phyloP scores from a whole-genome alignment of 30 jellyfish, hydroid and myxozoan species.

The Turritopsis dohrnii region DNA sequence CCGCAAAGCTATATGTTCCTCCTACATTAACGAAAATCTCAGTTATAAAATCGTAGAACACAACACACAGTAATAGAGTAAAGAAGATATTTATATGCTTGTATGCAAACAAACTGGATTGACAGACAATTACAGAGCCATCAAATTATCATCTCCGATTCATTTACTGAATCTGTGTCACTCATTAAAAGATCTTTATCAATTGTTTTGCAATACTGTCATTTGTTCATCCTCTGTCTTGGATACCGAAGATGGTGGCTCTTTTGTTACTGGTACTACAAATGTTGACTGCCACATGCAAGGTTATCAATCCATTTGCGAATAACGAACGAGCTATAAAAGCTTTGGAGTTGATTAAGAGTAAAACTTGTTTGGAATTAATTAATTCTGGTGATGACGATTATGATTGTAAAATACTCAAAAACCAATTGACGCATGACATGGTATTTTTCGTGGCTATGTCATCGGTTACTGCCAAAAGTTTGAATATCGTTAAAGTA shows the following conservation, averaged over 20 bases:
- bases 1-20: background rate
- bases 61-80: background rate
- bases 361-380: conserved; percentile 53
- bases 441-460: conserved; percentile 66
- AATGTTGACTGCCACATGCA: background rate
- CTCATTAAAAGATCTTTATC: background rate
- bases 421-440: conserved; percentile 33
- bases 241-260: background rate
- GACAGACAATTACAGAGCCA: background rate
- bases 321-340: conserved; percentile 31
- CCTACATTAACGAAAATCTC: background rate
- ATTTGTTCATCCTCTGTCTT: background rate
- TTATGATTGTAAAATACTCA: conserved; percentile 54
- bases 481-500: background rate
- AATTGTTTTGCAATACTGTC: too few relatives aligned
- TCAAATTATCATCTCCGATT: background rate
- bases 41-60: background rate
- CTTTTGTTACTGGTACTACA: background rate
- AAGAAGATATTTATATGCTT: background rate
- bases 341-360: conserved; percentile 58
- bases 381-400: conserved; percentile 62
- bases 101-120: too few relatives aligned
- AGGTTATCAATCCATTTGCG: conserved; percentile 10
- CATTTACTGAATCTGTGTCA: background rate
- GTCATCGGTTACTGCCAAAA: background rate